Evolutionary conservation across 2,797 vertebrate genomes (phyloP), one percentile per base, ranked within the genome.

Genomic region (Acanthurus tractus): DNA sequence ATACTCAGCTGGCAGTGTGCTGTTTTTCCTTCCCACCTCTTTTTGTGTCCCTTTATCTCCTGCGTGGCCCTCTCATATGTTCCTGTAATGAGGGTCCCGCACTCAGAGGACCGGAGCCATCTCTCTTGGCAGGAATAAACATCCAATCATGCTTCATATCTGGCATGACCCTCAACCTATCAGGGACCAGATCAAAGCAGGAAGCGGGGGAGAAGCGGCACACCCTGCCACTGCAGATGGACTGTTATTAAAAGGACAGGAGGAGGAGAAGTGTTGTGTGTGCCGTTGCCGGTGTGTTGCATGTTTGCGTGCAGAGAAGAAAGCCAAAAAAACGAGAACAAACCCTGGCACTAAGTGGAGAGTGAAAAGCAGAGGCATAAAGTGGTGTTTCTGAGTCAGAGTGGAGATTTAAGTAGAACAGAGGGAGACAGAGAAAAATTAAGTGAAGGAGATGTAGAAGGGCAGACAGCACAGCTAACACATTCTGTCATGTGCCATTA

Each of bases 401-500:
- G 55, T 23, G 17, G 25, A 65, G 57, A 45, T 49, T 69, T 64
- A 76, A 85, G 69, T 76, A 38, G 53, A n/a, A 50, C 66, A 78
- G 20, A 62, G 49, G 10, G 1, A 71, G 40, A 52, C 54, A 46
- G 46, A 66, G 56, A 73, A 78, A 82, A 79, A 81, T 65, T 48
- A 86, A 86, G 42, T 25, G 54, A 79, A 74, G 65, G 71, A 89
- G 79, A 69, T 70, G 73, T 57, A 49, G 63, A 78, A 71, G 73
- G 57, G 75, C 71, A 83, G 81, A 78, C 78, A 71, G 72, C 66
- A 40, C 57, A 2, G 29, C 79, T 81, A 88, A 89, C 82, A 67
- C 72, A 63, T 74, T 69, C 75, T 88, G 88, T 85, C 86, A 86
- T 78, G 81, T 89, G 84, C 58, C 76, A 84, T 89, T 87, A 87